A percentile compares a stretch with the other conserved stretches of the same genome.
phyloP scores from a whole-genome alignment of 2,888 invertebrate species.

The Chromoteleia sp. region DNA sequence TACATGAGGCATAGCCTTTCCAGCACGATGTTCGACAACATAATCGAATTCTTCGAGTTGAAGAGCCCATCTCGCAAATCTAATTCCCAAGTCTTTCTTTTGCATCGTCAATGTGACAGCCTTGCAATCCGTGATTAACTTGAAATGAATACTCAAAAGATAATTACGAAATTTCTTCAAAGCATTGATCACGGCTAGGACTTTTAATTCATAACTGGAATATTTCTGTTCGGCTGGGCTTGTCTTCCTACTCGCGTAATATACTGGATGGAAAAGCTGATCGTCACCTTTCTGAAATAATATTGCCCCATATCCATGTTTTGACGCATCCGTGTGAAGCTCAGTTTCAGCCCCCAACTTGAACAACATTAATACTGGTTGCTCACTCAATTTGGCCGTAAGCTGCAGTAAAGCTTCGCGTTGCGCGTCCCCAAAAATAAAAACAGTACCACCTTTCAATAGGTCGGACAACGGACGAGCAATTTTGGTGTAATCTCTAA shows the following conservation, averaged over 20 bases:
- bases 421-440: not conserved
- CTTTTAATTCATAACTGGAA: constrained; percentile 65
- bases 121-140: not conserved
- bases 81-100: not conserved
- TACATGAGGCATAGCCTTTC: constrained; percentile 32
- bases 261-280: constrained; percentile 13
- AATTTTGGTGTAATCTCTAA: constrained; percentile 48
- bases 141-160: constrained; percentile 32
- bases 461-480: not conserved
- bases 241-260: constrained; percentile 38
- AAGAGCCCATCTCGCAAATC: constrained; percentile 8
- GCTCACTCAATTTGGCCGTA: constrained; percentile 11
- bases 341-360: not conserved
- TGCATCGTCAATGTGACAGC: constrained; percentile 7
- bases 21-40: constrained; percentile 37
- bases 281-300: not conserved
- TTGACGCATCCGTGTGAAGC: constrained; percentile 1
- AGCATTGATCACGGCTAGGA: not conserved
- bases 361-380: constrained; percentile 8
- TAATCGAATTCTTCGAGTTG: constrained; percentile 40
- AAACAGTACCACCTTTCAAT: not conserved
- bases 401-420: constrained; percentile 1
- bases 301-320: constrained; percentile 9
- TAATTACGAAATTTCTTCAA: not conserved
- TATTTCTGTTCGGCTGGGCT: constrained; percentile 71